A percentile compares a stretch with the other conserved stretches of the same genome.
Evolutionary conservation across 2,113 vertebrate genomes (phyloP).

Genomic region (Brachirus orientalis): DNA sequence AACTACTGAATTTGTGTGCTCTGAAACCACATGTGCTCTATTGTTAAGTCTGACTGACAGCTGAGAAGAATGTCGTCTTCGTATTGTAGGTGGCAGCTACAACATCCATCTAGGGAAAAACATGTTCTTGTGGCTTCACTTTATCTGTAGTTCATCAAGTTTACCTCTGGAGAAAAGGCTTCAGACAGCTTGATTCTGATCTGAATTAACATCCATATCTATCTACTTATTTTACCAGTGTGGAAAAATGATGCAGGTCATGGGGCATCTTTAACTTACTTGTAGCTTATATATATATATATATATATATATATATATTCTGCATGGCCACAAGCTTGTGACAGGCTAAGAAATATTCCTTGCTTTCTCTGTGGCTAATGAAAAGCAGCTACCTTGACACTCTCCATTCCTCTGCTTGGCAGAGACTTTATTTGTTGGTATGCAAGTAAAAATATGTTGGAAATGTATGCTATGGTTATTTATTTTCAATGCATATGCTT

Average conservation of each 20-base stretch:
- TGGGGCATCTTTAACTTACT: neutral
- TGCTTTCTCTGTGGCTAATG: constrained; percentile 1
- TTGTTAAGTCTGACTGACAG: constrained; percentile 3
- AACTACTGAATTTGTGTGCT: no score
- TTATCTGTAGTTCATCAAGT: constrained; percentile 16
- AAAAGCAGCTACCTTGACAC: neutral
- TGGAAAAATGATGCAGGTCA: neutral
- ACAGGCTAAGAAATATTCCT: neutral
- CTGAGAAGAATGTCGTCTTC: neutral
- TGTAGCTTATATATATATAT: no score
- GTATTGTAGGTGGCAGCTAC: constrained; percentile 1
- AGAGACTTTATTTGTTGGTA: no score
- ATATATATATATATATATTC: no score
- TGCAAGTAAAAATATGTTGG: no score
- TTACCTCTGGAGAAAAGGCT: neutral
- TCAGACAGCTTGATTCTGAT: neutral
- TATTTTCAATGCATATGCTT: no score
- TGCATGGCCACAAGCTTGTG: neutral
- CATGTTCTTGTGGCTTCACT: neutral
- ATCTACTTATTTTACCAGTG: neutral
- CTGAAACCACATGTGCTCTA: neutral
- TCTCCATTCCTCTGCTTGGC: no score
- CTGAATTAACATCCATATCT: constrained; percentile 12
- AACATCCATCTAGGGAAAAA: constrained; percentile 8
- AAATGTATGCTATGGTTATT: no score